Percentiles rank a stretch among this genome's conserved stretches.
Evolutionary conservation across 2,113 vertebrate species (phyloP).

Genomic region (Sinosuthora webbiana): DNA sequence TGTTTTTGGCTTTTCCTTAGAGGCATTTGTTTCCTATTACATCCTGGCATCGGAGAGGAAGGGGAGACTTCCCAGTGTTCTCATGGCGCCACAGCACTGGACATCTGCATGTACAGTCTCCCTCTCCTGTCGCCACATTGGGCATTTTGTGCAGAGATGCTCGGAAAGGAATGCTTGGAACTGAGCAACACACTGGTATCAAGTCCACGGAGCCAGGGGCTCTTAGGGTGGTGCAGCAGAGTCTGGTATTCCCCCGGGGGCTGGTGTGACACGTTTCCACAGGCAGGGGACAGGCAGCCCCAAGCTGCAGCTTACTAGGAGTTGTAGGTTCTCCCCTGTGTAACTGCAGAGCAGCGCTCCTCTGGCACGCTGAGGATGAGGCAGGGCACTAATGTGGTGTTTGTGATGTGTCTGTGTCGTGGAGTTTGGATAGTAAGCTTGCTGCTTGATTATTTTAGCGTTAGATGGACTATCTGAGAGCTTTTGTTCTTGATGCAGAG

Average conservation of each 20-base stretch:
- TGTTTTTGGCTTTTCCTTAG: slow-evolving; percentile 48
- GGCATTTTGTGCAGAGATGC: slow-evolving; percentile 79
- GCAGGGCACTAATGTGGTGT: background rate
- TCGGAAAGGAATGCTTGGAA: slow-evolving; percentile 71
- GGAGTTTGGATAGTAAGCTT: background rate
- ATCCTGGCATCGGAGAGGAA: slow-evolving; percentile 48
- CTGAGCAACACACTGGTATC: slow-evolving; percentile 38
- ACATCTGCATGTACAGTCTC: slow-evolving; percentile 73
- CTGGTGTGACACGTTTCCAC: background rate
- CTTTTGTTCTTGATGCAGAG: background rate
- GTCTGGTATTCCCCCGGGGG: background rate
- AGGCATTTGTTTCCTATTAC: slow-evolving; percentile 20
- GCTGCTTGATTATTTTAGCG: background rate
- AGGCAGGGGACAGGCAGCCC: background rate
- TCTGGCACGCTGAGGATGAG: background rate
- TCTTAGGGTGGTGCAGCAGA: background rate
- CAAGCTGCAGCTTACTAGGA: background rate
- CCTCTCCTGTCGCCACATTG: slow-evolving; percentile 52
- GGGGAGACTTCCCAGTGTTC: slow-evolving; percentile 54
- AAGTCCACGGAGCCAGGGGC: slow-evolving; percentile 1
- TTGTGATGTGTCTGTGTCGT: background rate
- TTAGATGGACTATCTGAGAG: background rate
- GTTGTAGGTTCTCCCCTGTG: background rate
- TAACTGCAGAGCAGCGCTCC: background rate
- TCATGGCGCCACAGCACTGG: slow-evolving; percentile 52